Evolutionary conservation across 2,888 invertebrate genomes (phyloP).

Genomic region (Ormyrus pomaceus): DNA sequence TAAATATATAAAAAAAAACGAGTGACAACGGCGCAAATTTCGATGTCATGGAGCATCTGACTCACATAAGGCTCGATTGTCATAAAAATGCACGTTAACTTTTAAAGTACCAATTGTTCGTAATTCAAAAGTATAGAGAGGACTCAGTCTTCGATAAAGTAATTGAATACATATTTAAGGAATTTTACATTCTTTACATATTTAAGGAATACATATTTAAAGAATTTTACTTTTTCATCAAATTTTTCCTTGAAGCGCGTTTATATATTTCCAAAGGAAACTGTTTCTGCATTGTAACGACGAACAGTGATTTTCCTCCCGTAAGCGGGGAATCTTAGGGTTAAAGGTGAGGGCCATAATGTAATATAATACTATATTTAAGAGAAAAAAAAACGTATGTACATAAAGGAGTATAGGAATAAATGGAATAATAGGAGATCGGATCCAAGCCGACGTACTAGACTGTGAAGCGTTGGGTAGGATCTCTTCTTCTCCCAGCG

Average conservation of each 20-base stretch:
- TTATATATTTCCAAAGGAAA: background rate
- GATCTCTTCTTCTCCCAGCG: slow-evolving; percentile 52
- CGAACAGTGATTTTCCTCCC: slow-evolving; percentile 51
- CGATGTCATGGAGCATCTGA: slow-evolving; percentile 46
- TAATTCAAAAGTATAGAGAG: slow-evolving; percentile 46
- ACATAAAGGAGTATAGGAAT: slow-evolving; percentile 52
- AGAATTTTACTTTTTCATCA: slow-evolving; percentile 11
- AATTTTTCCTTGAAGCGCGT: background rate
- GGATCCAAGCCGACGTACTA: slow-evolving; percentile 73
- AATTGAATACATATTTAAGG: slow-evolving; percentile 23
- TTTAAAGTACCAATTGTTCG: slow-evolving; percentile 27
- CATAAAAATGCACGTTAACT: slow-evolving; percentile 15
- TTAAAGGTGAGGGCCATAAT: slow-evolving; percentile 17
- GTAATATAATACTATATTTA: slow-evolving; percentile 52
- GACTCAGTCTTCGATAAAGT: slow-evolving; percentile 53
- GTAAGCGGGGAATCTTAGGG: slow-evolving; percentile 12
- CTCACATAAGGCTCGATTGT: slow-evolving; percentile 37
- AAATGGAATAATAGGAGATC: slow-evolving; percentile 57
- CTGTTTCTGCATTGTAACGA: slow-evolving; percentile 38
- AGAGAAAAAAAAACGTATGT: slow-evolving; percentile 53
- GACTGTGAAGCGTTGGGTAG: slow-evolving; percentile 64
- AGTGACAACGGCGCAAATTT: slow-evolving; percentile 29
- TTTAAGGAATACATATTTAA: background rate
- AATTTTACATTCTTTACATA: slow-evolving; percentile 16
- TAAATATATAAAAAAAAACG: slow-evolving; percentile 13